Conservation (phyloP, 2,888 invertebrate species). For the Meganola albula region DNA sequence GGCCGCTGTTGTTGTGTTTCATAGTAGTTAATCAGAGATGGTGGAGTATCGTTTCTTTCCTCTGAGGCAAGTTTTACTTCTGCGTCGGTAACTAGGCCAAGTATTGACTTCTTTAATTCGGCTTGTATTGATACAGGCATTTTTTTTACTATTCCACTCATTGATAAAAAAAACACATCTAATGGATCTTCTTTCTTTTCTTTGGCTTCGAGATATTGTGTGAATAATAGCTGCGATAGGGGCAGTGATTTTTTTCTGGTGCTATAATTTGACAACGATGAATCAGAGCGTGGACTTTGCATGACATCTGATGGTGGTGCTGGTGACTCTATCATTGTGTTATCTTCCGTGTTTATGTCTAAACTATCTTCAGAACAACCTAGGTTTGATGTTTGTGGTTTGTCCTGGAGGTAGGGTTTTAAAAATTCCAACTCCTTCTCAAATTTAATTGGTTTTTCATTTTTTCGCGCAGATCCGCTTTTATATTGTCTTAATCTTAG, state of each 20-base stretch:
- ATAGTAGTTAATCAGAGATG: constrained; percentile 16
- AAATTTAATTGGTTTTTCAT: constrained; percentile 15
- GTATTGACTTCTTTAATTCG: constrained; percentile 16
- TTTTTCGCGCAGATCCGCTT: constrained; percentile 9
- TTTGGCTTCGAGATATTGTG: constrained; percentile 18
- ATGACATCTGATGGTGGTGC: not conserved
- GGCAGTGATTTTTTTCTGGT: constrained; percentile 15
- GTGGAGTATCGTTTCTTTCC: constrained; percentile 14
- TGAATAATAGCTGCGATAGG: constrained; percentile 18
- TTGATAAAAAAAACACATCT: constrained; percentile 18
- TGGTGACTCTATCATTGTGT: constrained; percentile 13
- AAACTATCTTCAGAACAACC: constrained; percentile 16
- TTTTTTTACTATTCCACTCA: constrained; percentile 16
- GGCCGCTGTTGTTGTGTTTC: constrained; percentile 17
- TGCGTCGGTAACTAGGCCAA: constrained; percentile 13
- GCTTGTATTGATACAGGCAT: constrained; percentile 17
- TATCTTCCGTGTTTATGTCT: constrained; percentile 14
- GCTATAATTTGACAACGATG: constrained; percentile 15
- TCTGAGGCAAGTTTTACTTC: constrained; percentile 16
- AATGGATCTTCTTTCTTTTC: constrained; percentile 19
- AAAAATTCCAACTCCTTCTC: constrained; percentile 11
- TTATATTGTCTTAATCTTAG: constrained; percentile 15
- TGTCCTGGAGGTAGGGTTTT: constrained; percentile 16
- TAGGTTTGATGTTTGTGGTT: constrained; percentile 19
- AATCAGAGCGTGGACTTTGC: constrained; percentile 15